Conservation (phyloP, 2,113 vertebrate species). For the Periophthalmodon schlosseri region DNA sequence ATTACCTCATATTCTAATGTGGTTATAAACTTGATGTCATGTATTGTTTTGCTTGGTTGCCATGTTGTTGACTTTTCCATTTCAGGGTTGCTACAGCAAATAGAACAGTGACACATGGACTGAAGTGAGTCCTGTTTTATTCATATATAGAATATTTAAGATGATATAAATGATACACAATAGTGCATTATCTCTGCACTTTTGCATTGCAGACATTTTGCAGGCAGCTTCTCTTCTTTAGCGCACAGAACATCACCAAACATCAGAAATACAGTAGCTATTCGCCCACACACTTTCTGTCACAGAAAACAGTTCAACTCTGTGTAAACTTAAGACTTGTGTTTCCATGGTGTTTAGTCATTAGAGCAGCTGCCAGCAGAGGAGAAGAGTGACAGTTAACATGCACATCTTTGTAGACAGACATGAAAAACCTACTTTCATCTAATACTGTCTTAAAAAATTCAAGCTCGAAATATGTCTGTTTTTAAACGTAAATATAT, state of each 20-base stretch:
- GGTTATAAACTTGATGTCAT: neutral
- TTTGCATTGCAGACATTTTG: neutral
- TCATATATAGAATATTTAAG: neutral
- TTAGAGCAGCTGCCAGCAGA: neutral
- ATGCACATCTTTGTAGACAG: neutral
- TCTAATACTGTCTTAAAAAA: neutral
- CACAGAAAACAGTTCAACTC: conserved; percentile 1
- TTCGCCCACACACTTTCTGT: conserved; percentile 6
- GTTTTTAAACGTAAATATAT: neutral
- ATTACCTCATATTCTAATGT: neutral
- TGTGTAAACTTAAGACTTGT: conserved; percentile 5
- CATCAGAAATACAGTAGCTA: neutral
- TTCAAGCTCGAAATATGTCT: neutral
- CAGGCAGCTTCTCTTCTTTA: neutral
- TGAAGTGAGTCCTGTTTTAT: neutral
- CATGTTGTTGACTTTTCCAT: neutral
- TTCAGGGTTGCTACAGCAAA: neutral
- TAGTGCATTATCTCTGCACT: neutral
- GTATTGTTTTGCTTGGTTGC: neutral
- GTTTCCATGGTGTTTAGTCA: conserved; percentile 8
- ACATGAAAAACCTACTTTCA: neutral
- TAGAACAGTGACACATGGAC: neutral
- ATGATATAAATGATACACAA: neutral
- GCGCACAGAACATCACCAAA: neutral
- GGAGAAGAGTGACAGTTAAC: neutral